A percentile compares a stretch with the other conserved stretches of the same genome.
phyloP scores from a whole-genome alignment of 35 echinoderm and acorn worm genomes.

The Hemicentrotus pulcherrimus region DNA sequence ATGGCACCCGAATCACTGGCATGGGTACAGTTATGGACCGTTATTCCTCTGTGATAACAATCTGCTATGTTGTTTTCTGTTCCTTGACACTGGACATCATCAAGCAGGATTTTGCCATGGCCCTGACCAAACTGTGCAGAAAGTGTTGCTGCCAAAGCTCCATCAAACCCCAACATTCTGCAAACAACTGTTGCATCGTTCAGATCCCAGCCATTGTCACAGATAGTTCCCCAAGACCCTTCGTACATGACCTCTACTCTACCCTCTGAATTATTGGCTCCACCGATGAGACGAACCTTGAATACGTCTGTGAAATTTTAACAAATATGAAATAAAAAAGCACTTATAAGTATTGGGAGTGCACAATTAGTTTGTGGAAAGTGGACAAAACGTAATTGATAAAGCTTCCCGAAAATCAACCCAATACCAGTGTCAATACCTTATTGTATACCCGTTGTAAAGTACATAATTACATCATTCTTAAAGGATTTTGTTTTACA shows the following conservation, averaged over 20 bases:
- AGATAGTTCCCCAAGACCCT: not conserved
- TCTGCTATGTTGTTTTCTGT: not conserved
- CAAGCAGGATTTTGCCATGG: not conserved
- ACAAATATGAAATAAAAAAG: not conserved
- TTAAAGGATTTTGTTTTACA: no score
- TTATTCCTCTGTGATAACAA: not conserved
- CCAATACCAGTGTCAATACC: no score
- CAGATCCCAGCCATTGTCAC: not conserved
- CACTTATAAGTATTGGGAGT: no score
- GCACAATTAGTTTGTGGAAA: no score
- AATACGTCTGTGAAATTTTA: not conserved
- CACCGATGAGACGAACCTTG: not conserved
- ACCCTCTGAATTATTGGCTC: not conserved
- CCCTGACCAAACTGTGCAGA: not conserved
- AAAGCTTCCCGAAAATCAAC: no score
- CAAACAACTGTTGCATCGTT: not conserved
- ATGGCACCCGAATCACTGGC: not conserved
- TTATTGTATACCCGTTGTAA: no score
- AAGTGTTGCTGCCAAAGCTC: not conserved
- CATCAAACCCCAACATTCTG: not conserved
- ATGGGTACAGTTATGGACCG: not conserved
- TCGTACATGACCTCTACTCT: not conserved
- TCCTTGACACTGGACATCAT: not conserved
- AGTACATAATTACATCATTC: no score
- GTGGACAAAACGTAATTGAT: no score